Base-by-base conservation (phyloP, 2,113 vertebrate genomes). In the Pyxicephalus adspersus region DNA sequence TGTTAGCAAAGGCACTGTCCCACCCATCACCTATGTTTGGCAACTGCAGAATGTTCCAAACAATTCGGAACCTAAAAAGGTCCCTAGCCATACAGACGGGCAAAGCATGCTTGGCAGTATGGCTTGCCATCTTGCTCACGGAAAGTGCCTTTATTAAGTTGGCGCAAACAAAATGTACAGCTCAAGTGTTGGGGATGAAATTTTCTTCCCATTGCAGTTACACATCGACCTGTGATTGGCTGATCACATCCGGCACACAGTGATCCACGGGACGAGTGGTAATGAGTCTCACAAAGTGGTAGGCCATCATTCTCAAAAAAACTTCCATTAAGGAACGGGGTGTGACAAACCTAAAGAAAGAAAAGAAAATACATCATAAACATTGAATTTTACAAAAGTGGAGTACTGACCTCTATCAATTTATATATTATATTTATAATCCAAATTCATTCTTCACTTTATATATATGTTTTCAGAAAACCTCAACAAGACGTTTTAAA, bases 151-250 rank as follows among this genome's bases (percentile, higher is more conserved):
- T 97, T 97, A 90, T 94, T 95, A 81, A 98, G 93, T 0, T 95
- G 94, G 77, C 94, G 95, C 70, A 95, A 90, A 85, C 91, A 98
- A 90, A 97, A 97, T 87, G 96, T 94, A 45, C 96, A 98, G 85
- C 95, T 94, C 0, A 98, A 94, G 88, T 98, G 96, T 78, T 98
- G 94, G 0, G 96, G 96, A 84, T 98, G 96, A 89, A 96, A 97
- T 83, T 95, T 95, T 83, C 94, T 94, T 2, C 94, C 95, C 93
- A 97, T 96, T 76, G 95, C 96, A 0, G 95, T 96, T 85, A 98
- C 94, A 25, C 96, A 97, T 61, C 96, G 95, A 19, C 96, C 96
- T 2, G 95, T 92, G 86, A 97, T 97, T 1, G 95, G 95, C 73
- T 95, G 93, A 86, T 96, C 94, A 25, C 96, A 97, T 16, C 94